Conservation (phyloP, 2,888 invertebrate genomes). For the Schizotus pectinicornis region DNA sequence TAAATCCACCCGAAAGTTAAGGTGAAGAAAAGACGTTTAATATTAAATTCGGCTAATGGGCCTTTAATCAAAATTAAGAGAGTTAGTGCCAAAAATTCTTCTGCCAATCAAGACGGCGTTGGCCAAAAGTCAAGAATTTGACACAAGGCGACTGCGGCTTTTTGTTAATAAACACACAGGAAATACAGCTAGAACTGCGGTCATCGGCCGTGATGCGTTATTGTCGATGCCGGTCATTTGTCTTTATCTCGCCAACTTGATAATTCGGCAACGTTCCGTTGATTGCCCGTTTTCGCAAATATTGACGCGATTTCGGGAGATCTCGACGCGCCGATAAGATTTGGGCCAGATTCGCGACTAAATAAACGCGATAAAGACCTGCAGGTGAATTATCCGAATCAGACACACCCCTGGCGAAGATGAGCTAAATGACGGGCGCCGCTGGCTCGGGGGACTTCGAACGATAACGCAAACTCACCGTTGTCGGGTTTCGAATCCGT, state of each 20-base stretch:
- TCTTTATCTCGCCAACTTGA: neutral
- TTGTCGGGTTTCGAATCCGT: neutral
- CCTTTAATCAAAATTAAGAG: too few species aligned
- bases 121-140: neutral
- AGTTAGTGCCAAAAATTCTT: too few species aligned
- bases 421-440: neutral
- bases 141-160: neutral
- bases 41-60: too few species aligned
- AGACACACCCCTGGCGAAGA: neutral
- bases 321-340: too few species aligned
- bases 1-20: slow-evolving; percentile 5
- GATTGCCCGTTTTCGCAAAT: too few species aligned
- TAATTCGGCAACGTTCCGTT: neutral
- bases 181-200: slow-evolving; percentile 4
- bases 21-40: neutral
- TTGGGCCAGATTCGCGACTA: too few species aligned
- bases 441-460: neutral
- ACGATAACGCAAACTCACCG: slow-evolving; percentile 3
- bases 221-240: too few species aligned
- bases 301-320: too few species aligned
- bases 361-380: neutral
- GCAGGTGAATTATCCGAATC: neutral
- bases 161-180: neutral
- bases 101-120: too few species aligned
- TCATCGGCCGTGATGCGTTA: neutral